Percentiles rank a stretch among this genome's conserved stretches.
Conservation (phyloP, 2,113 vertebrate species). For the Plecotus auritus region DNA sequence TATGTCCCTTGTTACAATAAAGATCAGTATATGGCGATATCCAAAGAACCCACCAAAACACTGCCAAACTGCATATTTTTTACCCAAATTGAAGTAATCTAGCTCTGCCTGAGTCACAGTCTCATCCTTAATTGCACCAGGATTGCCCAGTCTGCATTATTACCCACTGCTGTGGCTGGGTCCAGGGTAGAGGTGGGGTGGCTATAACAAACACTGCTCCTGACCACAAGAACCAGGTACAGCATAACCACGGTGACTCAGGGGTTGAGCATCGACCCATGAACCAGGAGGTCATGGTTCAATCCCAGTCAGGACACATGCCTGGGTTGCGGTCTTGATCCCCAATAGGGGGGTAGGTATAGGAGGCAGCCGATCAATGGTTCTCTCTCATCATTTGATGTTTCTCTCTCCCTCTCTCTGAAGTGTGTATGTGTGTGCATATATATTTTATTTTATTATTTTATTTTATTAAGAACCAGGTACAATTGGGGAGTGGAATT, state of each 20-base stretch:
- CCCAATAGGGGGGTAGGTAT: too few species aligned
- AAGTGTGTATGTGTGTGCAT: too few species aligned
- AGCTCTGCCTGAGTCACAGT: background rate
- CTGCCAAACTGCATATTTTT: background rate
- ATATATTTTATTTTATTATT: too few species aligned
- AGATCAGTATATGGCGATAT: background rate
- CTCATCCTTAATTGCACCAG: background rate
- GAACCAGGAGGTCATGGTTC: too few species aligned
- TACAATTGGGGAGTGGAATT: background rate
- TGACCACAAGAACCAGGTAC: background rate
- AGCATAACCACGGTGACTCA: background rate
- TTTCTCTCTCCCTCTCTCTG: too few species aligned
- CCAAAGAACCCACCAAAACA: background rate
- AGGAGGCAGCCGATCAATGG: too few species aligned
- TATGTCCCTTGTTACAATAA: background rate
- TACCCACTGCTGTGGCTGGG: background rate
- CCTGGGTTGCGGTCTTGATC: too few species aligned
- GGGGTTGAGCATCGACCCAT: too few species aligned
- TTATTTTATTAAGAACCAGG: background rate
- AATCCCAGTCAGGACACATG: too few species aligned
- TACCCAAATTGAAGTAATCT: background rate
- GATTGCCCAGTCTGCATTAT: background rate
- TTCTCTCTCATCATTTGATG: too few species aligned
- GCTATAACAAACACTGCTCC: background rate
- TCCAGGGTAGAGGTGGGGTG: accelerated